Base-by-base conservation (phyloP, 1,140 invertebrate species). In the Platorchestia sp. region DNA sequence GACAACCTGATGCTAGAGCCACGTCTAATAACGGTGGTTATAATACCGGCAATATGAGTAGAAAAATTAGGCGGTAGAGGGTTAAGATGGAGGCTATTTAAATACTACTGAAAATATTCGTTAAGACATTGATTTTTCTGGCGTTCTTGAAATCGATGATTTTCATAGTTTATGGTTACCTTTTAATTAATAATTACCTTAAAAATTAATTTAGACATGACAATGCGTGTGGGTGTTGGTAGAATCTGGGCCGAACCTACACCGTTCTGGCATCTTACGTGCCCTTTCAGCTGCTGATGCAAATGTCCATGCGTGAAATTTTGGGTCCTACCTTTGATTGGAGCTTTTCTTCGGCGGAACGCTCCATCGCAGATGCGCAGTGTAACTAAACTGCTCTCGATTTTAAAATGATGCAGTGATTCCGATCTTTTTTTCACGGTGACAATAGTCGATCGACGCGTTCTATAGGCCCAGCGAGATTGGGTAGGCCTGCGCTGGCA, bases 381-480 rank as follows among this genome's bases (percentile, higher is more conserved):
- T 44, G 43, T 89, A 44, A 89, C n/a, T 89, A 14, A 75, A 75
- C 43, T 42, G 27, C 43, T 89, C 43, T 27, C 41, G 42, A 89
- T 89, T 89, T 86, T 89, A 41, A 41, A 89, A 89, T 89, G 87
- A 89, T 42, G n/a, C 87, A 89, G n/a, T 27, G 87, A 89, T 89
- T 44, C 43, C 41, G 87, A 89, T 42, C 43, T 41, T 42, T 43
- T 14, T 89, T 89, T 89, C 87, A 89, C 87, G 87, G 87, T 44
- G 43, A 89, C 87, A 89, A 89, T 75, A 89, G 86, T 27, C 87
- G n/a, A 41, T 89, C 43, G 14, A 89, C 43, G n/a, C 43, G 10
- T 27, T 44, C 6, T 89, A 89, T 41, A 44, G 43, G 87, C 36
- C 43, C 1, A 44, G 87, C 43, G 87, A 89, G 87, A 89, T 89